Evolutionary conservation across 2,797 vertebrate genomes (phyloP), one percentile per base, ranked within the genome.

Genomic region (Enteromius trimaculatus): DNA sequence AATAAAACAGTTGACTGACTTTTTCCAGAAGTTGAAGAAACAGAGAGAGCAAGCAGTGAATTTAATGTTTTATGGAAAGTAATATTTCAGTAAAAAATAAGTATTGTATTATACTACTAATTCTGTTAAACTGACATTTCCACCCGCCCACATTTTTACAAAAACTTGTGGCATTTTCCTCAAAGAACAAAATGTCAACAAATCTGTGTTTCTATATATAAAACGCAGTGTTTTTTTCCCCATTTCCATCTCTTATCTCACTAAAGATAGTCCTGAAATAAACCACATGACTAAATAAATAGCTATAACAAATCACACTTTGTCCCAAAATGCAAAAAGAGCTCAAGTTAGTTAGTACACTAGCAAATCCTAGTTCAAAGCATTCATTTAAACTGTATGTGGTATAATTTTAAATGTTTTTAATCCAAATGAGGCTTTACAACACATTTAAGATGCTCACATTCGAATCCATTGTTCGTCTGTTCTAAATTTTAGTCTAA

Each of bases 381-480:
- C 23, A 42, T 70, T 70, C 16, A 58, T n/a, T 58, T 29, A 1
- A 70, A 58, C 23, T 58, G 23, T 21, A 31, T 70, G 64, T 80
- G 14, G 66, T 70, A 44, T 10, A 71, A 23, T 44, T 31, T 2
- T 0, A 23, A 17, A 39, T 44, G 37, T 31, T 69, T 69, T 69
- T 37, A 58, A 60, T 71, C 26, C 39, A 81, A 81, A 71, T 23
- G 7, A 72, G 39, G 26, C 53, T 71, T 62, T 6, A 72, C 26
- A 23, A 31, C 68, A 71, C 6, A n/a, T 34, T 47, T 26, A 60
- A 80, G 21, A 60, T 60, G 11, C 26, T 39, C 53, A 72, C 55
- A 72, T 47, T 10, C 53, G 60, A 77, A 44, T 23, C 21, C 13
- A 72, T 81, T 72, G 53, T 72, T 81, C 44, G 26, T 71, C 60